Evolutionary conservation across 2,113 vertebrate genomes (phyloP), one percentile per base, ranked within the genome.

Genomic region (Glaucomys volans): DNA sequence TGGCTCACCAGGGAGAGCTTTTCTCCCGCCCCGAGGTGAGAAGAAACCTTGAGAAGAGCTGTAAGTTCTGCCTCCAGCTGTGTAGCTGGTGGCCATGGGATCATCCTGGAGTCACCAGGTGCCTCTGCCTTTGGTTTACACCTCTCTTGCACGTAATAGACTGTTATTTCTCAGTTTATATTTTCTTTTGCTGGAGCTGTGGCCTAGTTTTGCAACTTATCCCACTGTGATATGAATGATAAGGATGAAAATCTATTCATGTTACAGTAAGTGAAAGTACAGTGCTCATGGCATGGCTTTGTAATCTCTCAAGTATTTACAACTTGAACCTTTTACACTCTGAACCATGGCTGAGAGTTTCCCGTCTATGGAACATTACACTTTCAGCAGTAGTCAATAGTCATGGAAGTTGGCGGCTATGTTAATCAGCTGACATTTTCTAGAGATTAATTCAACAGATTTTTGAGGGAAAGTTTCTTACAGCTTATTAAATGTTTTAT

Each of bases 401-500:
- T 91, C 22, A 16, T 77, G 76, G 95, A 89, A 82, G 22, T 47
- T 90, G 87, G 50, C 26, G 35, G 86, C 95, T 72, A 74, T 62
- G 12, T 40, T 59, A 83, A 69, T 64, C 54, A 93, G 69, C 54
- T 95, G 85, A 8, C 8, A 47, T 10, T 77, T 92, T 57, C 47
- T 94, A 94, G 40, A 52, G 64, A 85, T 82, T 87, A 94, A 79
- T 16, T 94, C 82, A 94, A 47, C 82, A 96, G 64, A n/a, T 84
- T 91, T 91, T 47, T 40, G 1, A 84, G 52, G 54, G 47, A 82
- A 97, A 92, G 0, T 86, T 96, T 90, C 92, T 88, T 91, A 16
- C 47, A 93, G 32, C 64, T 95, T 90, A 42, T 91, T 97, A 93
- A 97, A 91, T 94, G 54, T 90, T 92, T 95, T 40, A 96, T 85